A percentile compares a stretch with the other conserved stretches of the same genome.
phyloP scores from a whole-genome alignment of 2,797 vertebrate genomes.

The Myotis vivesi region DNA sequence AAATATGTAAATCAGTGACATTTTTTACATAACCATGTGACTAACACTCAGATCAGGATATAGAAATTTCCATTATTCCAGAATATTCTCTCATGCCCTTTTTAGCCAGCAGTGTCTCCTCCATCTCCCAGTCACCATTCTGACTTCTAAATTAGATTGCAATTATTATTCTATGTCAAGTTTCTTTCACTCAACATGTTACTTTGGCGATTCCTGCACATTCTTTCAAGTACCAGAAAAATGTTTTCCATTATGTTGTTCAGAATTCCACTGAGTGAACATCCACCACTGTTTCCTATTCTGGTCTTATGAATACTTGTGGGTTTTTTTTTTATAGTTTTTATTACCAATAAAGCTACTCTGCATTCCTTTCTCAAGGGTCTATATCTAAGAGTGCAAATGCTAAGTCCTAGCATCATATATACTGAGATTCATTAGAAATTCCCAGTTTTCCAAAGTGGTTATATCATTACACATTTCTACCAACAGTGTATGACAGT shows the following conservation, averaged over 20 bases:
- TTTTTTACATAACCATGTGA: not conserved
- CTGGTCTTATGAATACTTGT: not conserved
- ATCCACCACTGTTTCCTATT: not conserved
- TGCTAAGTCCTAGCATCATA: not conserved
- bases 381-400: not conserved
- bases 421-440: not conserved
- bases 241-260: not conserved
- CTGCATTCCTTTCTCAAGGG: not conserved
- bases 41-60: not conserved
- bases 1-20: not conserved
- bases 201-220: not conserved
- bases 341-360: not conserved
- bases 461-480: not conserved
- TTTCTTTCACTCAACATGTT: not conserved
- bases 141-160: not conserved
- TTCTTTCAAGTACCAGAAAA: not conserved
- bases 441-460: not conserved
- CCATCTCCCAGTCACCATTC: not conserved
- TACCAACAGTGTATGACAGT: not conserved
- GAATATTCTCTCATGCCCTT: not conserved
- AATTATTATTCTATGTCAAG: not conserved
- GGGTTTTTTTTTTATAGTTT: not conserved
- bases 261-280: not conserved
- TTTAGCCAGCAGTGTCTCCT: not conserved
- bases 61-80: not conserved